Evolutionary conservation across 2,797 vertebrate genomes (phyloP).

Genomic region (Oceanodroma leucorhoa): DNA sequence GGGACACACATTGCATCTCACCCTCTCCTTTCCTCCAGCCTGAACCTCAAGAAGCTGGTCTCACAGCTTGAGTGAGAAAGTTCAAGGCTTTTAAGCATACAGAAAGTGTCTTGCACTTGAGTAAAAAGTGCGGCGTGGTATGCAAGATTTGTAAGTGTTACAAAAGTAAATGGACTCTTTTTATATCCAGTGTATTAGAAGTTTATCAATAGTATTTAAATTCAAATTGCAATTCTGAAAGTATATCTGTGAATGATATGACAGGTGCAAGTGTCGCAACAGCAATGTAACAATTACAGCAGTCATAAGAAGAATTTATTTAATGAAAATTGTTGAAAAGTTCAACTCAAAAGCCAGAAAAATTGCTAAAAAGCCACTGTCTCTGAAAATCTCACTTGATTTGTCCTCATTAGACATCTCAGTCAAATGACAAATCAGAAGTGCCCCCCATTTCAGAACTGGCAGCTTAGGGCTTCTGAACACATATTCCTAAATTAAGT

Average conservation of each 20-base stretch:
- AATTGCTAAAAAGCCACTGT: not conserved
- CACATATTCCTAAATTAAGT: not conserved
- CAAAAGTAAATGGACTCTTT: not conserved
- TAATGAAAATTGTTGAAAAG: not conserved
- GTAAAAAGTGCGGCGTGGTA: fast-evolving
- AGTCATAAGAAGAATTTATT: not conserved
- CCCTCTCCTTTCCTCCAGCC: not conserved
- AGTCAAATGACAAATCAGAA: not conserved
- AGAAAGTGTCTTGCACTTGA: not conserved
- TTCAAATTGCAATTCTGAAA: not conserved
- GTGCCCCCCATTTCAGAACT: not conserved
- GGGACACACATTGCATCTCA: fast-evolving
- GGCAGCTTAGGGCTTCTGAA: not conserved
- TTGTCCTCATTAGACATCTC: not conserved
- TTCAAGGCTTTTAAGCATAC: not conserved
- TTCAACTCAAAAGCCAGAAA: not conserved
- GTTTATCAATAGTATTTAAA: not conserved
- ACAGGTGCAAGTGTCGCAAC: not conserved
- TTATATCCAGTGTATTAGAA: not conserved
- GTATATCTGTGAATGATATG: not conserved
- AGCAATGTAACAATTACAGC: not conserved
- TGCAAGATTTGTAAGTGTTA: not conserved
- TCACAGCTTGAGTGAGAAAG: not conserved
- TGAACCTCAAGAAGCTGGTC: not conserved
- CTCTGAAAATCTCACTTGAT: not conserved